These are phyloP conservation scores for Chondrosia reniformis DNA, from an alignment of 37 sponge, comb jelly and placozoan species.

Conservation along the genomic window DNA sequence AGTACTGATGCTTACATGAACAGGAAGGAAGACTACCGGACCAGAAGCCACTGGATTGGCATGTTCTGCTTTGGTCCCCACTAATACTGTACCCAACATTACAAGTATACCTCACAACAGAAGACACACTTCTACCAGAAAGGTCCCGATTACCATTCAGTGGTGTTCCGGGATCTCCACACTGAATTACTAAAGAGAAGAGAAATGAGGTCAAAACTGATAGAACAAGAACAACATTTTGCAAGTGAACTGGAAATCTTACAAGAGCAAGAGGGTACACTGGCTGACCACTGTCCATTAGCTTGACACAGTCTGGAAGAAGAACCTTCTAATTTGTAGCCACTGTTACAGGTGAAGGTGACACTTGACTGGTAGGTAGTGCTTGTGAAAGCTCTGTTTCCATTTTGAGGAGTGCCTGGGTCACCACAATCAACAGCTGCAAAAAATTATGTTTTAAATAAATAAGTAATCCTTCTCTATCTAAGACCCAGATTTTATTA, in stretches of 20 bases:
- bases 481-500: too few relatives aligned
- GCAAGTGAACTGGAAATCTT: neutral
- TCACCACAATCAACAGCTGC: conserved; percentile 37
- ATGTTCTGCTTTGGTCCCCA: conserved; percentile 17
- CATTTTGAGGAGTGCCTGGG: conserved; percentile 24
- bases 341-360: conserved; percentile 1
- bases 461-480: too few relatives aligned
- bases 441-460: too few relatives aligned
- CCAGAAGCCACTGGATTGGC: conserved; percentile 15
- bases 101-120: conserved; percentile 31
- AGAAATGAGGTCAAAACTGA: too few relatives aligned
- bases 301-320: conserved; percentile 7
- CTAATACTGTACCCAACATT: neutral
- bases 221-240: too few relatives aligned
- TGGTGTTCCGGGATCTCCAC: conserved; percentile 52
- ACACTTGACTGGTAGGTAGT: neutral
- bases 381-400: neutral
- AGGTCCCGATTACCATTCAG: conserved; percentile 15
- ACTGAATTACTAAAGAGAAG: conserved; percentile 1
- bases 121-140: neutral
- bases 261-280: neutral
- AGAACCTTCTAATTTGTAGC: neutral
- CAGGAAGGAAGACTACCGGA: conserved; percentile 21
- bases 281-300: conserved; percentile 6
- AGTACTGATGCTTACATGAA: too few relatives aligned